A percentile compares a stretch with the other conserved stretches of the same genome.
phyloP scores from a whole-genome alignment of 92 coral and sea anemone genomes.

The Epizoanthus rinbou region DNA sequence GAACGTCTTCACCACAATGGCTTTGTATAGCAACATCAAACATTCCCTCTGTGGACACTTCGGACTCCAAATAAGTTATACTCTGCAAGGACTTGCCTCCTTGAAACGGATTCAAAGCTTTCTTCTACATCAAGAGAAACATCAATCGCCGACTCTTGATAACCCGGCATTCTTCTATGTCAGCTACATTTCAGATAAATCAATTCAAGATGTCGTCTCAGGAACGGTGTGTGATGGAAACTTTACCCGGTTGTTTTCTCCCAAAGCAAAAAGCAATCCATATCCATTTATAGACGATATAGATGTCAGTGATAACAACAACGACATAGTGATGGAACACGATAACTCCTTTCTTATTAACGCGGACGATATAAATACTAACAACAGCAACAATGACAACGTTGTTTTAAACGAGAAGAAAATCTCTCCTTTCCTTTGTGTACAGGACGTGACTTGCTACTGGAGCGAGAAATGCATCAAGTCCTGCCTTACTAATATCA shows the following conservation, averaged over 20 bases:
- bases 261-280: neutral
- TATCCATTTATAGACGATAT: too few species aligned
- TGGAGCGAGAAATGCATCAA: slow-evolving; percentile 12
- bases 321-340: too few species aligned
- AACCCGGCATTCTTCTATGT: slow-evolving; percentile 1
- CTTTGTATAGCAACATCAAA: slow-evolving; percentile 32
- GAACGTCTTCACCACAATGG: slow-evolving; percentile 38
- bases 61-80: slow-evolving; percentile 35
- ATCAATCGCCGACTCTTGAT: neutral
- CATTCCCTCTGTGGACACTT: slow-evolving; percentile 40
- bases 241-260: slow-evolving; percentile 20
- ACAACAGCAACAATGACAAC: neutral
- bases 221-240: slow-evolving; percentile 30
- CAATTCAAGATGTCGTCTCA: slow-evolving; percentile 24
- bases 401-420: neutral
- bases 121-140: slow-evolving; percentile 18
- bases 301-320: too few species aligned
- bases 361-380: neutral
- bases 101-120: slow-evolving; percentile 21
- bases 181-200: slow-evolving; percentile 2
- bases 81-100: slow-evolving; percentile 35
- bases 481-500: slow-evolving; percentile 15
- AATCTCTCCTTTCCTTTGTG: slow-evolving; percentile 8
- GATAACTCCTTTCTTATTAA: neutral
- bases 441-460: slow-evolving; percentile 27